Conservation (phyloP, 2,888 invertebrate genomes). For the Octodonta nipae region DNA sequence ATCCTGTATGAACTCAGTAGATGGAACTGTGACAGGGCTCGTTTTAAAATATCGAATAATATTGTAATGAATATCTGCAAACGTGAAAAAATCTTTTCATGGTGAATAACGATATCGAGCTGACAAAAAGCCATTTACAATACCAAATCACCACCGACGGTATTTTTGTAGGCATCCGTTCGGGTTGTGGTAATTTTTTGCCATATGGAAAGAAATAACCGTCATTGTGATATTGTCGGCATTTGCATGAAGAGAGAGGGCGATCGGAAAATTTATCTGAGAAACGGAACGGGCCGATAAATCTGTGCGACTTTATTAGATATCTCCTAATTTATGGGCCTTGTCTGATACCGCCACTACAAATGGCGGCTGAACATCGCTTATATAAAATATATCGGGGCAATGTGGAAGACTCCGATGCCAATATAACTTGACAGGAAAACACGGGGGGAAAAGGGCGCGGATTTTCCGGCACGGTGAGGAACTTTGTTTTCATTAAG, state of each 20-base stretch:
- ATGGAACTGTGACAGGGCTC: no score
- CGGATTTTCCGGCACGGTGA: slow-evolving; percentile 10
- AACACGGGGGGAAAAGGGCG: slow-evolving; percentile 3
- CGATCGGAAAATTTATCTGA: slow-evolving; percentile 33
- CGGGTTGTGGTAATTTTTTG: no score
- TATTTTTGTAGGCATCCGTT: no score
- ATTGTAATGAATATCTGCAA: no score
- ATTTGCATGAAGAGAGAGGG: slow-evolving; percentile 34
- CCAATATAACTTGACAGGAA: slow-evolving; percentile 20
- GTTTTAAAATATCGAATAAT: no score
- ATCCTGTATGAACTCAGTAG: no score
- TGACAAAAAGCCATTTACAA: no score
- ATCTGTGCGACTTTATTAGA: slow-evolving; percentile 39
- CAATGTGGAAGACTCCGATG: slow-evolving; percentile 19
- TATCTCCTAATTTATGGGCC: slow-evolving; percentile 37
- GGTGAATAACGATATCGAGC: no score
- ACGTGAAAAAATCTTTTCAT: no score
- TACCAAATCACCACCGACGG: no score
- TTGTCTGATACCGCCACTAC: slow-evolving; percentile 30
- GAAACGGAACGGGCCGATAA: slow-evolving; percentile 34
- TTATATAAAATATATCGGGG: slow-evolving; percentile 26
- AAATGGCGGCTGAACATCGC: slow-evolving; percentile 30
- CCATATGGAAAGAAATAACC: no score
- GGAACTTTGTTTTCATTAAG: slow-evolving; percentile 19
- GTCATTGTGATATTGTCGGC: slow-evolving; percentile 19